Base-by-base conservation (phyloP, 2,113 vertebrate genomes). In the Nasalis larvatus region DNA sequence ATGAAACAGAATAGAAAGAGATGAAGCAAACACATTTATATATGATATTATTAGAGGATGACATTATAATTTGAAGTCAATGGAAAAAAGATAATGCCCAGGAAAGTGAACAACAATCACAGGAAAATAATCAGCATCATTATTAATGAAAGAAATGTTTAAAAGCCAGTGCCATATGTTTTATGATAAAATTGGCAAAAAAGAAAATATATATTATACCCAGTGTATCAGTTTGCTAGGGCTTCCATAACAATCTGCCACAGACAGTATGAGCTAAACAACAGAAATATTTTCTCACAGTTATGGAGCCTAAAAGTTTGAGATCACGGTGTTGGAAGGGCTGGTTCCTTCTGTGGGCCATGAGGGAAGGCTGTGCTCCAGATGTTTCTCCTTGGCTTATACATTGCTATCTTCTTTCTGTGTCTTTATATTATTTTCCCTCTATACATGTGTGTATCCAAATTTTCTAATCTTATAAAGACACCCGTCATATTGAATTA, bases 101-200 rank as follows among this genome's bases (percentile, higher is more conserved):
- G n/a, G 42, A 27, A 82, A 80, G 81, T 35, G 18, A n/a, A 74
- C 20, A 63, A 66, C 40, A 35, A 37, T 58, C 14, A 10, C 17
- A n/a, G 17, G 35, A 42, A 63, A 74, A 63, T 52, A 94, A 66
- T 21, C 7, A 78, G 20, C 9, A 11, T 52, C 12, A n/a, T 37
- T 92, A 84, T 37, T 30, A 49, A 58, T 45, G 35, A 60, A 87
- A 54, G 30, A 80, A 49, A 10, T 32, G 76, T 13, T 40, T 20
- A 66, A 66, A 66, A 25, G 35, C 17, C 13, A 40, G 42, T 11
- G 27, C 20, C 8, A 84, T 73, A 58, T 47, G 37, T 49, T 84
- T 92, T 27, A 74, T 30, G 45, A 58, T 6, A 84, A 92, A 95
- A 84, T 95, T 95, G n/a, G 52, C 0, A 60, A 94, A 81, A 37